Conservation (phyloP, 2,113 vertebrate species). For the Dinomys branickii region DNA sequence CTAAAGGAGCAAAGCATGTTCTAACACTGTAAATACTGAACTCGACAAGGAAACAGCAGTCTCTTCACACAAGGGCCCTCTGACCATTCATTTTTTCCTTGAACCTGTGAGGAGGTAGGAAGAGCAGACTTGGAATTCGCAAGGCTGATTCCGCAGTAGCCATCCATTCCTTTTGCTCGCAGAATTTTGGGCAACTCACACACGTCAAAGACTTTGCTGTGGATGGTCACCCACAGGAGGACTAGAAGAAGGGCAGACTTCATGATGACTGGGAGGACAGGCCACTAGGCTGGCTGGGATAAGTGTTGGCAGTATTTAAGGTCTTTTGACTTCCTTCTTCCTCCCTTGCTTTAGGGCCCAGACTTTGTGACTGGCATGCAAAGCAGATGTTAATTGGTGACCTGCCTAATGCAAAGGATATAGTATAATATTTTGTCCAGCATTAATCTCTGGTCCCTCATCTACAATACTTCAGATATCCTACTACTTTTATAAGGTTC, state of each 20-base stretch:
- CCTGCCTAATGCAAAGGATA: not conserved
- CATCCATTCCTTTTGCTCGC: conserved; percentile 67
- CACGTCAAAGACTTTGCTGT: conserved; percentile 71
- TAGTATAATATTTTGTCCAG: not conserved
- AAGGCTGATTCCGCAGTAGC: conserved; percentile 72
- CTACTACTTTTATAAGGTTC: too few species aligned
- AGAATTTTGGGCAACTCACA: conserved; percentile 82
- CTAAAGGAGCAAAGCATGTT: not conserved
- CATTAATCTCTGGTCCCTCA: not conserved
- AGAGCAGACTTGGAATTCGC: conserved; percentile 83
- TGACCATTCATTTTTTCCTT: too few species aligned
- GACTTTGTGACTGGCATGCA: not conserved
- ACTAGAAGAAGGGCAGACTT: too few species aligned
- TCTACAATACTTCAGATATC: too few species aligned
- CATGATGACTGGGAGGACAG: too few species aligned
- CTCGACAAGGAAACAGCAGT: not conserved
- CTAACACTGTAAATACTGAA: not conserved
- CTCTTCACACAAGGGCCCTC: too few species aligned
- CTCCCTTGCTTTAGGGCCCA: not conserved
- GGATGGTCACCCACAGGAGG: conserved; percentile 69
- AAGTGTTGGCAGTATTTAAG: not conserved
- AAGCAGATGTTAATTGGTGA: not conserved
- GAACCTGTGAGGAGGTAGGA: too few species aligned
- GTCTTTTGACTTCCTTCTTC: conserved; percentile 27
- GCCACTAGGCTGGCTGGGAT: too few species aligned